Evolutionary conservation across 2,888 invertebrate species (phyloP).

Genomic region (Nemotelus nigrinus): DNA sequence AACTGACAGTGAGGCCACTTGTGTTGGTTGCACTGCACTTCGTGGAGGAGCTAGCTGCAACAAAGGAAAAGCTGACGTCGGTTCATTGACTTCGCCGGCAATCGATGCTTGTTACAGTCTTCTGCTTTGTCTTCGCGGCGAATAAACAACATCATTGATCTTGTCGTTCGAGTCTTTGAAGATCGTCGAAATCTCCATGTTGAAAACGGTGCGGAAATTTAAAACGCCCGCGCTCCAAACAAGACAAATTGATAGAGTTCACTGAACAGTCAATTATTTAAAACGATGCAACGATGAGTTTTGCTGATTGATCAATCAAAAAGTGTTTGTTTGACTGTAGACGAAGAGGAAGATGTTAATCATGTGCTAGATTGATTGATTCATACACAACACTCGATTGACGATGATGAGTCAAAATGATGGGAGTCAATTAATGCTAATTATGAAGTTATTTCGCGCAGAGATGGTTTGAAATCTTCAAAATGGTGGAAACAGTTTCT

Average conservation of each 20-base stretch:
- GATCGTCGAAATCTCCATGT: not conserved
- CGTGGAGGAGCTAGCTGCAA: not conserved
- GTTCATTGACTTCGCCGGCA: not conserved
- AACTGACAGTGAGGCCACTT: not conserved
- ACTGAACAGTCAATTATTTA: conserved; percentile 2
- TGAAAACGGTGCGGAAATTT: not conserved
- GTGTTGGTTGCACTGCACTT: not conserved
- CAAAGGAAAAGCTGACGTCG: not conserved
- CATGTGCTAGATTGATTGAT: too few species aligned
- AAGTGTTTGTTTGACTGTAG: not conserved
- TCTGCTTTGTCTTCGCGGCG: not conserved
- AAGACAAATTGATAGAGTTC: not conserved
- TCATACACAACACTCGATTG: too few species aligned
- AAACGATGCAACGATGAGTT: not conserved
- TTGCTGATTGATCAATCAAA: not conserved
- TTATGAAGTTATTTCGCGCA: too few species aligned
- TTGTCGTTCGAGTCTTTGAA: not conserved
- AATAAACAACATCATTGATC: not conserved
- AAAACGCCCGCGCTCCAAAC: not conserved
- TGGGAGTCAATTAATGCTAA: too few species aligned
- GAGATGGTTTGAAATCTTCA: too few species aligned
- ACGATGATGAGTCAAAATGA: too few species aligned
- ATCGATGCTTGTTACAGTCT: not conserved
- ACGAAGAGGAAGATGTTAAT: too few species aligned
- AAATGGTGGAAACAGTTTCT: too few species aligned